Evolutionary conservation across 2,797 vertebrate genomes (phyloP).

Genomic region (Gambelia wislizenii): DNA sequence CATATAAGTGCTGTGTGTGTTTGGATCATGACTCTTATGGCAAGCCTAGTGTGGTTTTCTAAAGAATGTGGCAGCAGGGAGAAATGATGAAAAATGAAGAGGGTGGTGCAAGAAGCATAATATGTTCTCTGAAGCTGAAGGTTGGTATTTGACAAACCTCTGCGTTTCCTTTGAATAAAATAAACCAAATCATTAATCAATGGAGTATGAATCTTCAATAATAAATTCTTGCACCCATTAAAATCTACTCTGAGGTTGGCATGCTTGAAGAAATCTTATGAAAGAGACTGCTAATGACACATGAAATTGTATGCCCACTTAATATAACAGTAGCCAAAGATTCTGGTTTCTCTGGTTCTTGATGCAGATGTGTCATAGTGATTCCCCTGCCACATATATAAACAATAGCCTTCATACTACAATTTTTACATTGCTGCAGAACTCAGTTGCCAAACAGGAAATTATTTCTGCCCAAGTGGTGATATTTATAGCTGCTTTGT

Average conservation of each 20-base stretch:
- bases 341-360: not conserved
- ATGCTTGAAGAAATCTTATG: not conserved
- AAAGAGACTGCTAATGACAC: not conserved
- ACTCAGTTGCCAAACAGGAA: not conserved
- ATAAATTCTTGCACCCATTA: not conserved
- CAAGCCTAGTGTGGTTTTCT: not conserved
- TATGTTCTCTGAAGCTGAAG: not conserved
- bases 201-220: not conserved
- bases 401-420: not conserved
- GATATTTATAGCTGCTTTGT: not conserved
- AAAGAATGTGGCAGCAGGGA: not conserved
- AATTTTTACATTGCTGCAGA: not conserved
- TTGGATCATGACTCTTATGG: not conserved
- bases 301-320: not conserved
- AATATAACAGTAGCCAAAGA: not conserved
- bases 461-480: no score
- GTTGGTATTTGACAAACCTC: not conserved
- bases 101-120: no score
- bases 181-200: not conserved
- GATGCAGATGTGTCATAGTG: not conserved
- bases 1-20: not conserved
- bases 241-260: not conserved
- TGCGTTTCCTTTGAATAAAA: not conserved
- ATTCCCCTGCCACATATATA: not conserved
- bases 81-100: not conserved